phyloP scores from a whole-genome alignment of 2,113 vertebrate species.

The Mystacornis crossleyi region DNA sequence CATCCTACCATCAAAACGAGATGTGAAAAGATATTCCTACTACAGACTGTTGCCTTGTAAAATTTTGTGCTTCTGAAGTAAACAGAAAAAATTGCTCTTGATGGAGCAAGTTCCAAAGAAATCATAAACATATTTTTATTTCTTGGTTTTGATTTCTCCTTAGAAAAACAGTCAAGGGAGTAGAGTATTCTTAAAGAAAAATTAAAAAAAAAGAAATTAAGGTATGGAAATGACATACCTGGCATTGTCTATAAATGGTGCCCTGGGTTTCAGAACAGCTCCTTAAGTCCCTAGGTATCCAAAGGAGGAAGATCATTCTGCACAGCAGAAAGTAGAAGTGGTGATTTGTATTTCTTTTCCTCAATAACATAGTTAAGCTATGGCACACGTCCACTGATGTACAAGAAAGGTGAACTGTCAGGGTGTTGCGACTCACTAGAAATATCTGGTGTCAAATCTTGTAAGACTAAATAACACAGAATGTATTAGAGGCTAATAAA shows the following conservation, averaged over 20 bases:
- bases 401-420: slow-evolving; percentile 32
- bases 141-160: background rate
- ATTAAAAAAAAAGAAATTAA: background rate
- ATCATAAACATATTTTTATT: background rate
- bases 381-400: background rate
- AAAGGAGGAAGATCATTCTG: background rate
- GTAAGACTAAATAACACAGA: slow-evolving; percentile 49
- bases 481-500: slow-evolving; percentile 61
- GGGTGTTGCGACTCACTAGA: slow-evolving; percentile 31
- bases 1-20: background rate
- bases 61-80: background rate
- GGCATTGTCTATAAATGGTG: background rate
- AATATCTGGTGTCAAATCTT: slow-evolving; percentile 53
- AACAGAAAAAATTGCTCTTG: background rate
- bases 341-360: background rate
- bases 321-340: background rate
- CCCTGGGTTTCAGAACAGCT: background rate
- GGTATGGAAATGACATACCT: background rate
- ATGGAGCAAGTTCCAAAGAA: background rate
- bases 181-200: background rate
- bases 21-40: background rate
- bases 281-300: background rate
- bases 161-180: background rate
- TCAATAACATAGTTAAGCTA: background rate
- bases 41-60: background rate